Conservation (phyloP, 2,888 invertebrate genomes). For the Nomada goodeniana region DNA sequence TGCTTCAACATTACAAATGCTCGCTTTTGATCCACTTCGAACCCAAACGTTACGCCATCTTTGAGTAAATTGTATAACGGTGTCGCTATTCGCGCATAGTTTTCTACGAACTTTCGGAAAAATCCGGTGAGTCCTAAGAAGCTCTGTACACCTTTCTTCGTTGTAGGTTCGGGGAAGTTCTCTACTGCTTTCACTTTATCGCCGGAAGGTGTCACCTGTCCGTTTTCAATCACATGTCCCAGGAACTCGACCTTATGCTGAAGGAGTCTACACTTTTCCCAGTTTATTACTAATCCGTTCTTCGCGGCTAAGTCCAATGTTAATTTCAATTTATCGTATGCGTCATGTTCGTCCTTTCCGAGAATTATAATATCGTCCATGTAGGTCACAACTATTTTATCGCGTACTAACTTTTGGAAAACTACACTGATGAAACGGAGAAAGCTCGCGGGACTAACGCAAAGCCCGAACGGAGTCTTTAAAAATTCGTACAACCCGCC, state of each 20-base stretch:
- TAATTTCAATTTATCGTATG: neutral
- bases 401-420: constrained; percentile 35
- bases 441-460: constrained; percentile 50
- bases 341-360: neutral
- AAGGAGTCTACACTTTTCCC: constrained; percentile 64
- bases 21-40: neutral
- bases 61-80: constrained; percentile 27
- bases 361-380: constrained; percentile 36
- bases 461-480: constrained; percentile 51
- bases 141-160: constrained; percentile 13
- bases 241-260: constrained; percentile 63
- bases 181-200: constrained; percentile 68
- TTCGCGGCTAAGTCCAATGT: neutral
- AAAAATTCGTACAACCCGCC: constrained; percentile 49
- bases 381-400: neutral
- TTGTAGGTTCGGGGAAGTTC: constrained; percentile 72
- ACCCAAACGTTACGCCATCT: neutral
- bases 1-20: neutral
- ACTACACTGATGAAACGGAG: constrained; percentile 50
- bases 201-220: constrained; percentile 68
- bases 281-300: constrained; percentile 48
- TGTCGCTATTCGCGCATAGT: constrained; percentile 6
- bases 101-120: constrained; percentile 25
- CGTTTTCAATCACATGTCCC: constrained; percentile 74
- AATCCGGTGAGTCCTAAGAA: constrained; percentile 16